phyloP scores from a whole-genome alignment of 2,797 vertebrate genomes.

The Phylloscopus collybita region DNA sequence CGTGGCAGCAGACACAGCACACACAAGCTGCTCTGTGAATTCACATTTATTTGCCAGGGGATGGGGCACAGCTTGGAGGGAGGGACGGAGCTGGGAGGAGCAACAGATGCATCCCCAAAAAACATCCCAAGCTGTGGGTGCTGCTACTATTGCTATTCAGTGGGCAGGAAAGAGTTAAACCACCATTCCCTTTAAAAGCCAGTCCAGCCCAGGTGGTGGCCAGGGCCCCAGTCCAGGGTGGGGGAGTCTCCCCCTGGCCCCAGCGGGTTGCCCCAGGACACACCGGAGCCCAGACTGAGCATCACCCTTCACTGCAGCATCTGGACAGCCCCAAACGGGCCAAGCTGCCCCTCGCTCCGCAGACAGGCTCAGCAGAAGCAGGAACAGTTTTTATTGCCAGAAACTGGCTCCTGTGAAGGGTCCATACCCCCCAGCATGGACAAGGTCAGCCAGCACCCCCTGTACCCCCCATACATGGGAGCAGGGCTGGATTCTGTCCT shows the following conservation, averaged over 20 bases:
- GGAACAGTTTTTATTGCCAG: slow-evolving; percentile 22
- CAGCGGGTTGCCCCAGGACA: accelerated
- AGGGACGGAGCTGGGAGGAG: accelerated
- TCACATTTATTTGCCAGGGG: slow-evolving; percentile 29
- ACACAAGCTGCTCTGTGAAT: not conserved
- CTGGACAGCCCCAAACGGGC: accelerated
- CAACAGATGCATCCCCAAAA: not conserved
- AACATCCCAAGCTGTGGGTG: not conserved
- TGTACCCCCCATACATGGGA: not conserved
- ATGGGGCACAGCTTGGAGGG: not conserved
- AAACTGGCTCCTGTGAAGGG: not conserved
- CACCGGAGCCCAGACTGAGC: not conserved
- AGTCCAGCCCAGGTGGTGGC: not conserved
- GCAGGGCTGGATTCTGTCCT: not conserved
- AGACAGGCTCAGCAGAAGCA: not conserved
- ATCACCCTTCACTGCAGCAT: accelerated
- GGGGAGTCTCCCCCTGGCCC: not conserved
- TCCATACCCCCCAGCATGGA: accelerated
- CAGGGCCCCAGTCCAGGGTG: not conserved
- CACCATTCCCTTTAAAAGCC: not conserved
- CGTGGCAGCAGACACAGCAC: accelerated
- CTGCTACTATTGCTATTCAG: not conserved
- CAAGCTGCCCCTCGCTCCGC: not conserved
- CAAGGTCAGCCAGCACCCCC: not conserved
- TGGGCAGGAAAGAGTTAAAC: not conserved